Evolutionary conservation across 2,888 invertebrate species (phyloP).

Genomic region (Exephanes ischioxanthus): DNA sequence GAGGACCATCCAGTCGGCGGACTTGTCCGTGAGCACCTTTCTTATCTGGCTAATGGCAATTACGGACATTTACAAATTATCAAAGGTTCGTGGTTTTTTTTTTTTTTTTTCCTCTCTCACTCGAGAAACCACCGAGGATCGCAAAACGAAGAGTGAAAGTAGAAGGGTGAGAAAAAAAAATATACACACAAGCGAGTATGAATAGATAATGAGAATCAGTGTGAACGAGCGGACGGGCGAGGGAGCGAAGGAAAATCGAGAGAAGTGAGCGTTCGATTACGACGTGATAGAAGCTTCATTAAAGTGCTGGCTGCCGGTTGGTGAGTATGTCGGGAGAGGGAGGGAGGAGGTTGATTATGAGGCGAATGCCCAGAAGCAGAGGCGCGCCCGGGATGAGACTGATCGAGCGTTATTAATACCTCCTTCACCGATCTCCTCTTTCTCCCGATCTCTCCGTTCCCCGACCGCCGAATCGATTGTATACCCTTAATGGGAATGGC

Average conservation of each 20-base stretch:
- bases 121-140: slow-evolving; percentile 24
- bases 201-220: slow-evolving; percentile 65
- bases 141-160: slow-evolving; percentile 10
- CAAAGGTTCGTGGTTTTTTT: neutral
- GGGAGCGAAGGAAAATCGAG: slow-evolving; percentile 1
- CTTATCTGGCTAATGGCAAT: slow-evolving; percentile 63
- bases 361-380: slow-evolving; percentile 18
- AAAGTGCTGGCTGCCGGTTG: slow-evolving; percentile 38
- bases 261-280: slow-evolving; percentile 58
- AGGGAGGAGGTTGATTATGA: slow-evolving; percentile 25
- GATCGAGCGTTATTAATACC: slow-evolving; percentile 60
- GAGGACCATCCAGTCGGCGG: neutral
- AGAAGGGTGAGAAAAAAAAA: slow-evolving; percentile 14
- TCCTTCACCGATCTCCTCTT: slow-evolving; percentile 1
- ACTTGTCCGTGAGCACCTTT: slow-evolving; percentile 23
- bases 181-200: slow-evolving; percentile 14
- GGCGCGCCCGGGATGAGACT: slow-evolving; percentile 43
- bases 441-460: slow-evolving; percentile 4
- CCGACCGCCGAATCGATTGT: slow-evolving; percentile 42
- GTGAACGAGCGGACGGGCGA: slow-evolving; percentile 42
- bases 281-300: slow-evolving; percentile 63
- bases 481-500: slow-evolving; percentile 49
- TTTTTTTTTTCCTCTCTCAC: neutral
- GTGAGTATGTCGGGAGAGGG: neutral
- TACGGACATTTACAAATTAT: slow-evolving; percentile 62